phyloP scores from a whole-genome alignment of 2,113 vertebrate genomes.

The Lophius piscatorius region DNA sequence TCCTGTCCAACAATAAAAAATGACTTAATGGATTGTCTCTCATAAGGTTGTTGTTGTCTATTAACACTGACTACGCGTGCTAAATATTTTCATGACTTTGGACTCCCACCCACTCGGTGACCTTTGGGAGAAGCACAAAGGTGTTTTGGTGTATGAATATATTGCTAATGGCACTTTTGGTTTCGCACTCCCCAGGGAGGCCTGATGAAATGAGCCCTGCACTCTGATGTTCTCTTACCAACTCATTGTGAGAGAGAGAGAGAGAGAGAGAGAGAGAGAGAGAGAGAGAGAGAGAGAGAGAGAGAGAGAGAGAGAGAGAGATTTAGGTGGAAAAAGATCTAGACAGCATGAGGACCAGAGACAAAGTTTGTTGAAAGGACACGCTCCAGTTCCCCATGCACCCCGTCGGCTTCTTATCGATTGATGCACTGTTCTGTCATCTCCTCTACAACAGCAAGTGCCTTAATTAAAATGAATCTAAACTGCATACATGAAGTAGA shows the following conservation, averaged over 20 bases:
- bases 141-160: slow-evolving; percentile 46
- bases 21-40: no score
- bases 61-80: slow-evolving; percentile 29
- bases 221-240: slow-evolving; percentile 60
- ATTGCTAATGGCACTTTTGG: slow-evolving; percentile 65
- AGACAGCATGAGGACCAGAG: slow-evolving; percentile 5
- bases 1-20: no score
- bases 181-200: slow-evolving; percentile 39
- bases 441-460: background rate
- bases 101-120: slow-evolving; percentile 44
- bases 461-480: slow-evolving; percentile 24
- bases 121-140: slow-evolving; percentile 48
- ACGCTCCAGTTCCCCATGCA: slow-evolving; percentile 7
- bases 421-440: slow-evolving; percentile 15
- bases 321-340: slow-evolving; percentile 13
- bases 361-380: slow-evolving; percentile 16
- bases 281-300: slow-evolving; percentile 19
- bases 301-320: slow-evolving; percentile 16
- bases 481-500: no score
- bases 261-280: no score
- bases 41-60: slow-evolving; percentile 43
- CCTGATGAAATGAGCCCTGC: slow-evolving; percentile 48
- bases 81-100: slow-evolving; percentile 35
- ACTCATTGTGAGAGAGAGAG: slow-evolving; percentile 6
- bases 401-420: slow-evolving; percentile 38